Evolutionary conservation across 2,113 vertebrate species (phyloP), one percentile per base, ranked within the genome.

Genomic region (Hippocampus abdominalis): DNA sequence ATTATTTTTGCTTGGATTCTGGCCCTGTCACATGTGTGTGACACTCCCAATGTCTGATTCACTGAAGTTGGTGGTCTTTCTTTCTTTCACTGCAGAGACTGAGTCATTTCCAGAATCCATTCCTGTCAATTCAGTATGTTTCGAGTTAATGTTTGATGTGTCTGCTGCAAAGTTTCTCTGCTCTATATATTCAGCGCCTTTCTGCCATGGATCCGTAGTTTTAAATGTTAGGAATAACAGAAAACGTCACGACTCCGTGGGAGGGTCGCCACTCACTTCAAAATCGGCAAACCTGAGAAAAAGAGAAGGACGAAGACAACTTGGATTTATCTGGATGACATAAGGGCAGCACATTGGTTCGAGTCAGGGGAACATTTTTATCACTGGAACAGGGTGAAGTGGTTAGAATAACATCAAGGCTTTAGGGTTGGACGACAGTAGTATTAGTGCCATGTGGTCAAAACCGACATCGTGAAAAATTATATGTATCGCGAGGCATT

Each of bases 11-110:
- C 69, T 84, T 84, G 78, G 79, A 82, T 62, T 56, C 20, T 40
- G 66, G 70, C 66, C 68, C 64, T 75, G 73, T 85, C 87, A 82
- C 79, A 83, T 80, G 76, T 80, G 81, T 81, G 79, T 85, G 77
- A 79, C 80, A 81, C 73, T 68, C 74, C 76, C 68, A 71, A 84
- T 70, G 75, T 64, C 76, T 84, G 67, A 81, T 76, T 51, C 56
- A 57, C 74, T 74, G n/a, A 7, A 56, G 74, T 73, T 27, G 42
- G 46, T 48, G 21, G n/a, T 4, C 64, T 69, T 71, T 80, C 60
- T 69, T 71, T 80, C 75, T 61, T 66, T 46, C 65, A 66, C 62
- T 53, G 69, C 54, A 71, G 12, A 66, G 46, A 46, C 12, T 27
- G 63, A 60, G 72, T 75, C n/a, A 20, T 72, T 61, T 21, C 25